Evolutionary conservation across 2,888 invertebrate species (phyloP), one percentile per base, ranked within the genome.

Genomic region (Ganaspis brasiliensis): DNA sequence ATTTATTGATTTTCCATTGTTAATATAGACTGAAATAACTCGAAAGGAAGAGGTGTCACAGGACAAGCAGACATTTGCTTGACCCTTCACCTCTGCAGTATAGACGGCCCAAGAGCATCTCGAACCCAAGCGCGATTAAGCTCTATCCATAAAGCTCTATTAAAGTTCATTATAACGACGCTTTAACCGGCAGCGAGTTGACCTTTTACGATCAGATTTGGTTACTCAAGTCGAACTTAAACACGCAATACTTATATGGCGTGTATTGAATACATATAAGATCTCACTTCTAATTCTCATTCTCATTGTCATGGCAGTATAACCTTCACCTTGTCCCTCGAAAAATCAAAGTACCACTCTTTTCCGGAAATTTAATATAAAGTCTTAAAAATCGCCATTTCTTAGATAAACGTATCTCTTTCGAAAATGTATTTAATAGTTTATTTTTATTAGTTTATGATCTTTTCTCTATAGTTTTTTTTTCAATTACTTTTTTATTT

Each of bases 191-290:
- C 26, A 55, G 55, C 31, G 61, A 49, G 14, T 57, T 78, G 79
- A 79, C 81, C 81, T 84, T 82, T 82, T 59, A 55, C 75, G 71
- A 75, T 72, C 74, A 73, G 81, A 80, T 75, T 81, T 74, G 56
- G 67, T 40, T 40, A 57, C 61, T 35, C 26, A 61, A 35, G 61
- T 61, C 24, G 55, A 24, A 56, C 14, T 16, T 6, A 19, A 61
- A 37, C 61, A 61, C 61, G 61, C 61, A 61, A 37, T 19, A 61
- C 61, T 35, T 61, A 14, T 61, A 14, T 10, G 0, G 31, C 52
- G 19, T 19, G 52, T 56, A 35, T 45, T 16, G 19, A 72, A 52
- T 73, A 49, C n/a, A n/a, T n/a, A 21, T n/a, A 52, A 12, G n/a
- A n/a, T 35, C 59, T 75, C 57, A 59, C 16, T 37, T 61, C 35